Percentiles rank a stretch among this genome's conserved stretches.
phyloP scores from a whole-genome alignment of 2,888 invertebrate species.

The Acanthoscelides obtectus region DNA sequence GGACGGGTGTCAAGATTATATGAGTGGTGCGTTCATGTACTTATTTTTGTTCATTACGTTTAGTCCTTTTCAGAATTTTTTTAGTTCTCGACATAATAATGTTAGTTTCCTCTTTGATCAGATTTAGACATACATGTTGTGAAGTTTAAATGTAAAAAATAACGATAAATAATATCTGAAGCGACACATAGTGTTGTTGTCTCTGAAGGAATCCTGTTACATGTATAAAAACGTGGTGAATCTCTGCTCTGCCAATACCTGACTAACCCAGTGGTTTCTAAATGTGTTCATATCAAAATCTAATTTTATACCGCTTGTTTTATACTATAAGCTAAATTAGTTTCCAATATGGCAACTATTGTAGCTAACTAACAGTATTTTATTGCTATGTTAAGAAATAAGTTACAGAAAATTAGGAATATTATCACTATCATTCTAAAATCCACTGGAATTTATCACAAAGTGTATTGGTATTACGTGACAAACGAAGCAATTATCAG shows the following conservation, averaged over 20 bases:
- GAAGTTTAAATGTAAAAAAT: constrained; percentile 17
- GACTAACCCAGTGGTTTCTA: constrained; percentile 38
- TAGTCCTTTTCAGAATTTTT: not conserved
- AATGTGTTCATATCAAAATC: constrained; percentile 44
- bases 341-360: constrained; percentile 28
- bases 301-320: constrained; percentile 37
- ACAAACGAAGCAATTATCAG: not conserved
- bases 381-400: constrained; percentile 2
- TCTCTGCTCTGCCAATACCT: constrained; percentile 45
- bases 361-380: constrained; percentile 35
- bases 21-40: constrained; percentile 38
- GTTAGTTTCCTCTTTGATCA: not conserved
- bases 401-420: not conserved
- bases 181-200: constrained; percentile 11
- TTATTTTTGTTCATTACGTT: constrained; percentile 30
- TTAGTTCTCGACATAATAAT: not conserved
- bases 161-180: constrained; percentile 3
- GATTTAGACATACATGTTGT: not conserved
- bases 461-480: not conserved
- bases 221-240: constrained; percentile 37
- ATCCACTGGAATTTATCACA: not conserved
- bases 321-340: constrained; percentile 30
- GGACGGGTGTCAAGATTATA: constrained; percentile 35
- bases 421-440: not conserved
- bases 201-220: constrained; percentile 34